Conservation (phyloP, 2,888 invertebrate genomes). For the Dryococelus australis region DNA sequence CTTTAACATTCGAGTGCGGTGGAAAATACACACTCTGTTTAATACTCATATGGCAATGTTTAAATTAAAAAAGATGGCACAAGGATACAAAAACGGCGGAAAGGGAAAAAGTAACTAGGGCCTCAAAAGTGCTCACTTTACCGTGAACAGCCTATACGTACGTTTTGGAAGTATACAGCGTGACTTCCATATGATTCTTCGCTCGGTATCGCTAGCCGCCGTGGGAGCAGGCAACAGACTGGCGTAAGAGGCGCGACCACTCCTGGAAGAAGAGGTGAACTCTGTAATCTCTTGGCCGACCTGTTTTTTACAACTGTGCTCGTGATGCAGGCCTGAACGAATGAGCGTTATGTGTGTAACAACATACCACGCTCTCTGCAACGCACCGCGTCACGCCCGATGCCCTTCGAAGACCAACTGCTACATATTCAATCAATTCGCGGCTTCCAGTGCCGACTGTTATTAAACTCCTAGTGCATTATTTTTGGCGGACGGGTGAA, state of each 20-base stretch:
- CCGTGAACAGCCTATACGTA: too few relatives aligned
- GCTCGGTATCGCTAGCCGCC: not conserved
- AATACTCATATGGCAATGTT: too few relatives aligned
- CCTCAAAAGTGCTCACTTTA: too few relatives aligned
- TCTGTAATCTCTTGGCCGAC: not conserved
- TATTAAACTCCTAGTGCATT: not conserved
- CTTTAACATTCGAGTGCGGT: too few relatives aligned
- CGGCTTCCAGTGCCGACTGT: not conserved
- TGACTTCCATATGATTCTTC: too few relatives aligned
- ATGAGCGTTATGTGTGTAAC: slow-evolving; percentile 8
- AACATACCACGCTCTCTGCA: not conserved
- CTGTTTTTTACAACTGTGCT: not conserved
- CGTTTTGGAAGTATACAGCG: too few relatives aligned
- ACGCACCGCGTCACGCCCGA: not conserved
- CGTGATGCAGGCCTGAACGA: not conserved
- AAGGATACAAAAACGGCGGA: too few relatives aligned
- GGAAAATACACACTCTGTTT: too few relatives aligned
- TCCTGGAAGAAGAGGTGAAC: not conserved
- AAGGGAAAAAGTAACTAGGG: too few relatives aligned
- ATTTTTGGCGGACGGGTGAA: not conserved
- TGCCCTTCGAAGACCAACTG: not conserved
- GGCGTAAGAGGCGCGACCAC: not conserved
- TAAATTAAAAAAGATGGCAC: too few relatives aligned
- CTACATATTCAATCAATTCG: not conserved
- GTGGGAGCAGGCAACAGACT: not conserved